Evolutionary conservation across 2,113 vertebrate genomes (phyloP).

Genomic region (Callithrix jacchus): DNA sequence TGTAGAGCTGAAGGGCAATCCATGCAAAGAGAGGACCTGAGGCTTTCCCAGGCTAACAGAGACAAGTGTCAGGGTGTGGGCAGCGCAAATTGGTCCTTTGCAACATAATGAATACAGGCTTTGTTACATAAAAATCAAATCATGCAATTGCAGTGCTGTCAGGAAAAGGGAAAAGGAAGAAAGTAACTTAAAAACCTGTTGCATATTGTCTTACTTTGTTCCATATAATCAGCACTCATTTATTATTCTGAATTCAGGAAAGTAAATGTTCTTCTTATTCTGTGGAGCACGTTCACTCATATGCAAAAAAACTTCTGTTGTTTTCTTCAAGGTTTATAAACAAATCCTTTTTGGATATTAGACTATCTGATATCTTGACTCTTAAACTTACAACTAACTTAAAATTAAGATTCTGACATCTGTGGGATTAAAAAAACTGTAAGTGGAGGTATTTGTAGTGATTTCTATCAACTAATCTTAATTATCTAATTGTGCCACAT

Average conservation of each 20-base stretch:
- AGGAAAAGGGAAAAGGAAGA: background rate
- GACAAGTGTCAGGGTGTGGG: too few relatives aligned
- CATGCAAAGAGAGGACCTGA: background rate
- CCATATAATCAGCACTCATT: background rate
- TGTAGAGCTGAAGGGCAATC: background rate
- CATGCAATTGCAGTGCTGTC: background rate
- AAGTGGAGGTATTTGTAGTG: background rate
- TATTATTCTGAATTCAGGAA: background rate
- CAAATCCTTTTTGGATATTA: background rate
- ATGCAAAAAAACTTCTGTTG: background rate
- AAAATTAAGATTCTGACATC: background rate
- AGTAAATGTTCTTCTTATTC: background rate
- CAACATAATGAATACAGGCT: background rate
- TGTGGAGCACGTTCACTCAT: background rate
- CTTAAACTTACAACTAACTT: background rate
- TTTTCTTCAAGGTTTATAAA: constrained; percentile 4
- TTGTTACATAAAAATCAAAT: background rate
- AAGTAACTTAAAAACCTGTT: background rate
- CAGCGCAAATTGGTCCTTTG: background rate
- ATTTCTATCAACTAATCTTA: background rate
- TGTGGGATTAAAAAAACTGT: background rate
- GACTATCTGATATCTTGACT: too few relatives aligned
- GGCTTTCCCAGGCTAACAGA: background rate
- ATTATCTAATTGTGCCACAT: background rate
- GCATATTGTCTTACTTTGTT: background rate